These are phyloP conservation scores for Oryctolagus cuniculus DNA, from an alignment of 2,113 vertebrate genomes.

Conservation along the genomic window DNA sequence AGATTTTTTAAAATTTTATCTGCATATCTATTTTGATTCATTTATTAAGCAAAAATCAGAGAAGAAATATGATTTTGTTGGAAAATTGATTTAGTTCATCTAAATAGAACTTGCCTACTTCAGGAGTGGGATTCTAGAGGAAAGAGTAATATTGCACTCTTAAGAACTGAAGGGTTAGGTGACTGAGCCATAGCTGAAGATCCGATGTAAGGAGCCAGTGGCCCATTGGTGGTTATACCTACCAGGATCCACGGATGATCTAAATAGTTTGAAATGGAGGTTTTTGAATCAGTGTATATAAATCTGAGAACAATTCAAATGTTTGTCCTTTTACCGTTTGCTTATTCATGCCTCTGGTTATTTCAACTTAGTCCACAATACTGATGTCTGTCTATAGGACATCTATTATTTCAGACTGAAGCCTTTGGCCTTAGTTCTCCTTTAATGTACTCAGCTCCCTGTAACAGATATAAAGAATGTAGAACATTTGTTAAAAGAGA, in stretches of 20 bases:
- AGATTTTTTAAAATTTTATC: slow-evolving; percentile 27
- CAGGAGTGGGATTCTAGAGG: neutral
- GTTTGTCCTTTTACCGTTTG: slow-evolving; percentile 15
- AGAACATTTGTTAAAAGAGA: neutral
- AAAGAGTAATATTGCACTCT: neutral
- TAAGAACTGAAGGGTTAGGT: neutral
- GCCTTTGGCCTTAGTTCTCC: neutral
- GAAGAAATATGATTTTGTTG: neutral
- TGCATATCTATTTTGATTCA: neutral
- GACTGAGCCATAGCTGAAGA: neutral
- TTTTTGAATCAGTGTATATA: slow-evolving; percentile 7
- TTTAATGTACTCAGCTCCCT: neutral
- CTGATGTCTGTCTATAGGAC: neutral
- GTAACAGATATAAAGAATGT: neutral
- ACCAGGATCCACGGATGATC: neutral
- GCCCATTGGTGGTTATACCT: neutral
- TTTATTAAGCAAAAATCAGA: neutral
- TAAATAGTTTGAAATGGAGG: slow-evolving; percentile 9
- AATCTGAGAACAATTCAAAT: slow-evolving; percentile 31
- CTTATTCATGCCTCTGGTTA: neutral
- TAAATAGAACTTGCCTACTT: neutral
- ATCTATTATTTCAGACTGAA: slow-evolving; percentile 21
- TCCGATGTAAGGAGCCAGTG: neutral
- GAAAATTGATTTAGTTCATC: neutral
- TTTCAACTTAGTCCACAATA: neutral